Conservation (phyloP, 2,113 vertebrate genomes). For the Caloenas nicobarica region DNA sequence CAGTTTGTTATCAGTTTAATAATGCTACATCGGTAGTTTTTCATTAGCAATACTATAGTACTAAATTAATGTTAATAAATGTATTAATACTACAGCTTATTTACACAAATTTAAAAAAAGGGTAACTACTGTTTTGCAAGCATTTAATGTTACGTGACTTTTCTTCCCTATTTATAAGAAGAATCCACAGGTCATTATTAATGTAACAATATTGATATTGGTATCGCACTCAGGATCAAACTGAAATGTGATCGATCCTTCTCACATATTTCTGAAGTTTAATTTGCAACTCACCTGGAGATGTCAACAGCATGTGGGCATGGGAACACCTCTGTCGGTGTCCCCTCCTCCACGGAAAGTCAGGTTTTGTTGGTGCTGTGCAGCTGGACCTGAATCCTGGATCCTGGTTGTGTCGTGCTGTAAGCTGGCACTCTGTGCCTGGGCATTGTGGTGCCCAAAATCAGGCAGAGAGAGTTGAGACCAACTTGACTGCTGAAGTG, state of each 20-base stretch:
- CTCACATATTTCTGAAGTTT: not conserved
- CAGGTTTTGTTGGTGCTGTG: not conserved
- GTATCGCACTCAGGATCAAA: not conserved
- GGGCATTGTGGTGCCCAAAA: not conserved
- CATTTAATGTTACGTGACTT: not conserved
- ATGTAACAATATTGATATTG: not conserved
- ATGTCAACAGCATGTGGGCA: rapidly evolving
- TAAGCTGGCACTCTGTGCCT: not conserved
- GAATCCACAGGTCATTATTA: not conserved
- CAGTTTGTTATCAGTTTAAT: not conserved
- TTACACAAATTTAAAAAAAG: not conserved
- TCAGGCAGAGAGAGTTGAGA: not conserved
- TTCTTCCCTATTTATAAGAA: not conserved
- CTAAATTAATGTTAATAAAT: not conserved
- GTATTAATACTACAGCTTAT: not conserved
- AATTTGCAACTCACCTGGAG: not conserved
- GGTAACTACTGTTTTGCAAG: not conserved
- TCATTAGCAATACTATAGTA: not conserved
- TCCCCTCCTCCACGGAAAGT: not conserved
- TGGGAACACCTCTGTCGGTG: not conserved
- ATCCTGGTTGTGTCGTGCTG: rapidly evolving
- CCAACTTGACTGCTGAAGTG: not conserved
- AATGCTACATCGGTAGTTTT: not conserved
- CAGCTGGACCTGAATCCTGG: not conserved
- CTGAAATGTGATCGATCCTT: not conserved